phyloP scores from a whole-genome alignment of 2,797 vertebrate genomes.

The Oreochromis grahami region DNA sequence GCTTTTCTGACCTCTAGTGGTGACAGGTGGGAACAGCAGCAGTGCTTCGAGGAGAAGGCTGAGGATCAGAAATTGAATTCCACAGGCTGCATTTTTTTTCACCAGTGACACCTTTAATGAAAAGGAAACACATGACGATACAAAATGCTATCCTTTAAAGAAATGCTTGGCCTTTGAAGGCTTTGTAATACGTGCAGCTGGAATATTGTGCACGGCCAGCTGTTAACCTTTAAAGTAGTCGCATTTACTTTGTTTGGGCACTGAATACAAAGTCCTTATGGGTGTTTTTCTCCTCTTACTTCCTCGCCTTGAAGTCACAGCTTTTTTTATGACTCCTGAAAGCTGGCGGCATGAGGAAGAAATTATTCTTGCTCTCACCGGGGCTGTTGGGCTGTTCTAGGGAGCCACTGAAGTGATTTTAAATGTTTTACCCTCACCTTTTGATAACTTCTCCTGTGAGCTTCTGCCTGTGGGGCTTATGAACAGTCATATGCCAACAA shows the following conservation, averaged over 20 bases:
- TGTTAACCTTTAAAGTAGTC: not conserved
- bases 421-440: not conserved
- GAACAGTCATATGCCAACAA: not conserved
- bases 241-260: not conserved
- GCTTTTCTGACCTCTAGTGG: conserved; percentile 4
- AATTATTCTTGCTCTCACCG: not conserved
- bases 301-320: not conserved
- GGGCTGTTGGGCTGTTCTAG: not conserved
- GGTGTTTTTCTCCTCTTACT: not conserved
- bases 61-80: not conserved
- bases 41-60: not conserved
- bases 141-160: not conserved
- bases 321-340: not conserved
- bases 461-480: not conserved
- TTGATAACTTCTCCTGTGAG: not conserved
- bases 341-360: not conserved
- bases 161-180: not conserved
- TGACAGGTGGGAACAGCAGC: not conserved
- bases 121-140: too few relatives aligned
- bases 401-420: not conserved
- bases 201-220: not conserved
- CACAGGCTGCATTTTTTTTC: not conserved
- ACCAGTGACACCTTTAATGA: not conserved
- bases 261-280: not conserved
- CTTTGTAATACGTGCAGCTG: not conserved